These are phyloP conservation scores for Antheraea assamensis DNA, from an alignment of 2,888 invertebrate genomes.

Conservation along the genomic window DNA sequence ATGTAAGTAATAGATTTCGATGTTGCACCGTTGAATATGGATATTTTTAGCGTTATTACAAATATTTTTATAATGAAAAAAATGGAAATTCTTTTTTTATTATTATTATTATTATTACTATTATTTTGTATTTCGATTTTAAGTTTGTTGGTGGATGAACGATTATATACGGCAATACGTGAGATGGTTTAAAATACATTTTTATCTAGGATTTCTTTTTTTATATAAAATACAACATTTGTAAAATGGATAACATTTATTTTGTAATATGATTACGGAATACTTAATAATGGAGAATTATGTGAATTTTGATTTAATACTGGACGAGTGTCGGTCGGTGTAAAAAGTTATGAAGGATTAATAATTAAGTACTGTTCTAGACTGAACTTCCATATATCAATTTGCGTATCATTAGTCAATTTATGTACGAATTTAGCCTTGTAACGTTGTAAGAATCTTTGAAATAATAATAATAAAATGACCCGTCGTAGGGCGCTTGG, in stretches of 20 bases:
- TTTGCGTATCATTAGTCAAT: constrained; percentile 35
- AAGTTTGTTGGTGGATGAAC: constrained; percentile 30
- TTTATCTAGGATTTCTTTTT: neutral
- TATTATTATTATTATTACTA: constrained; percentile 53
- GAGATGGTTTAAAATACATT: constrained; percentile 5
- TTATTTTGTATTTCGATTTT: constrained; percentile 48
- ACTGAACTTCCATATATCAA: constrained; percentile 41
- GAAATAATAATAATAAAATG: neutral
- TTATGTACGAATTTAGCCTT: constrained; percentile 31
- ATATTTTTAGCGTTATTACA: constrained; percentile 74
- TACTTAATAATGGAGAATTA: neutral
- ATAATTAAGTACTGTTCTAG: constrained; percentile 31
- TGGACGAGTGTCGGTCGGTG: neutral
- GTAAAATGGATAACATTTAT: neutral
- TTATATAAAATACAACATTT: neutral
- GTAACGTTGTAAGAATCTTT: constrained; percentile 15
- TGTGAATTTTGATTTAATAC: neutral
- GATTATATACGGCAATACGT: constrained; percentile 16
- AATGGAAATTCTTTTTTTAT: constrained; percentile 56
- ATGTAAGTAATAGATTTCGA: constrained; percentile 55
- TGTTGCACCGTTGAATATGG: constrained; percentile 69
- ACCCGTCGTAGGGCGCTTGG: no score
- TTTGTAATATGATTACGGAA: constrained; percentile 4
- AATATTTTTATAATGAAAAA: constrained; percentile 74
- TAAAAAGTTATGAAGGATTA: neutral